Conservation (phyloP, 2,797 vertebrate genomes). For the Eurystomus glaucurus region DNA sequence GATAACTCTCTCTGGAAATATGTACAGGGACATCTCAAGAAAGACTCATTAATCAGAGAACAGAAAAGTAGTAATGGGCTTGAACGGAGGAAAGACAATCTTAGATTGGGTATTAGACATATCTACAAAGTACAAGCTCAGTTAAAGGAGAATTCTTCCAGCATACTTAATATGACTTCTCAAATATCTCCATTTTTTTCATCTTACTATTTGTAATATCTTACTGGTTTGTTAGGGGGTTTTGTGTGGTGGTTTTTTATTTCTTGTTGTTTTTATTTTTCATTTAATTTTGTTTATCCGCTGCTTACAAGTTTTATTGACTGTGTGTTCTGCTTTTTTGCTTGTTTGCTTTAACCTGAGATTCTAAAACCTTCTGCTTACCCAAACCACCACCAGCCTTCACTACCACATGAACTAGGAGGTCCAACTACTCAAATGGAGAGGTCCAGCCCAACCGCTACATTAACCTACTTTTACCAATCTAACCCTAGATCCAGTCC, state of each 20-base stretch:
- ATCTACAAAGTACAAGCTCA: neutral
- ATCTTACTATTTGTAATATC: neutral
- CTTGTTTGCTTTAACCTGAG: neutral
- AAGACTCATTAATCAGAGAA: neutral
- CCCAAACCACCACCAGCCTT: neutral
- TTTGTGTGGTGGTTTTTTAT: neutral
- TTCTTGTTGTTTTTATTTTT: neutral
- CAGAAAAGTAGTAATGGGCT: neutral
- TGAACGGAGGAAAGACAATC: neutral
- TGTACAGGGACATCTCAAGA: neutral
- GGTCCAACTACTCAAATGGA: neutral
- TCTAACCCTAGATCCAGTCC: neutral
- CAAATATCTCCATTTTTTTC: accelerated
- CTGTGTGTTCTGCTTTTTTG: neutral
- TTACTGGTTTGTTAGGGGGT: accelerated
- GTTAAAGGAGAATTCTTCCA: neutral
- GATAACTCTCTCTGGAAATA: neutral
- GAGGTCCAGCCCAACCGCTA: neutral
- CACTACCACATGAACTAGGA: neutral
- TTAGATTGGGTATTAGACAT: neutral
- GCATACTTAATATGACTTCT: neutral
- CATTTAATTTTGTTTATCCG: neutral
- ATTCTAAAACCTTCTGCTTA: neutral
- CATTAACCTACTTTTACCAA: neutral
- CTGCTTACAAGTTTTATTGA: neutral